Percentiles rank a stretch among this genome's conserved stretches.
Evolutionary conservation across 2,113 vertebrate species (phyloP).

Genomic region (Prunella fulvescens): DNA sequence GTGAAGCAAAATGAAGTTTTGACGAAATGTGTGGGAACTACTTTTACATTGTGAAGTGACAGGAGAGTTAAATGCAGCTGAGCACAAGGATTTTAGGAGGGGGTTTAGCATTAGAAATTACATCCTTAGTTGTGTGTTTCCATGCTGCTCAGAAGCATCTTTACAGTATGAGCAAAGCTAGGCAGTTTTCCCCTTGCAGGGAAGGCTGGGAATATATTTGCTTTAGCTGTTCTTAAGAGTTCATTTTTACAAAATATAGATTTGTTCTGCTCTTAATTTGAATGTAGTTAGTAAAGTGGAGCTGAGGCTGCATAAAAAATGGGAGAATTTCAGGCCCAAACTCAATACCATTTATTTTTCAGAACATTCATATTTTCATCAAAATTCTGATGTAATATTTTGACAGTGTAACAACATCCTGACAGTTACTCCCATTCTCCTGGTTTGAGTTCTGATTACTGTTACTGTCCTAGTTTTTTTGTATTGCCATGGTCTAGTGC

Average conservation of each 20-base stretch:
- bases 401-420: background rate
- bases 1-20: background rate
- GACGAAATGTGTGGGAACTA: accelerated
- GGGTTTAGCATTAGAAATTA: background rate
- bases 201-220: background rate
- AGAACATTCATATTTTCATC: background rate
- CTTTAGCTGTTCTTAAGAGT: background rate
- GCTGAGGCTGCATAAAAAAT: background rate
- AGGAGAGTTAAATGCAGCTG: background rate
- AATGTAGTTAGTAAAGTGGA: background rate
- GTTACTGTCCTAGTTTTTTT: background rate
- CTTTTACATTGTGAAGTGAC: background rate
- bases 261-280: background rate
- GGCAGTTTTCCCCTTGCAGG: background rate
- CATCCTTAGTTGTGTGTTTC: background rate
- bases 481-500: background rate
- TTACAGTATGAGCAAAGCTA: background rate
- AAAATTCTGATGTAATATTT: background rate
- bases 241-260: background rate
- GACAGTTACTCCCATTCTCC: background rate
- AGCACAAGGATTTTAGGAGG: background rate
- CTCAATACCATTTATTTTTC: background rate
- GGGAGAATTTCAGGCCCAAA: background rate
- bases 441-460: background rate
- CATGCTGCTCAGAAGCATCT: background rate